These are phyloP conservation scores for Bimastos eiseni DNA, from an alignment of 2,888 invertebrate species.

Conservation along the genomic window DNA sequence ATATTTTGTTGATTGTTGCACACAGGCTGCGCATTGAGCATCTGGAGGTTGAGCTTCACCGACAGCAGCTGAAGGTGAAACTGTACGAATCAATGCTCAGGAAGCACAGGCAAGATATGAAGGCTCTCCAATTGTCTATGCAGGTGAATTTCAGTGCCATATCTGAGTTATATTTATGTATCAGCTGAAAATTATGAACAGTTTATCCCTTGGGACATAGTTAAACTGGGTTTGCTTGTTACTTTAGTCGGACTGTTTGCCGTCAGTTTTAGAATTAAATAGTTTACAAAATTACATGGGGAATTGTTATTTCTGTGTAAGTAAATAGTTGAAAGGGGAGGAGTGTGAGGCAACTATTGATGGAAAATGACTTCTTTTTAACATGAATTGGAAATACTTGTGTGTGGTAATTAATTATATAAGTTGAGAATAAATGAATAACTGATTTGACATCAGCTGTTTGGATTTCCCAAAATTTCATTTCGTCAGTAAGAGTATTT, in stretches of 20 bases:
- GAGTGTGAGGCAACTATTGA: background rate
- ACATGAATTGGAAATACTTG: too few relatives aligned
- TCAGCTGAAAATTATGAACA: background rate
- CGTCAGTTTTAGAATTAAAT: too few relatives aligned
- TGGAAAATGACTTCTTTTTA: background rate
- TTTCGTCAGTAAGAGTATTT: too few relatives aligned
- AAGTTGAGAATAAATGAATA: background rate
- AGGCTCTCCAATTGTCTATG: conserved; percentile 17
- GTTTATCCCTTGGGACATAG: background rate
- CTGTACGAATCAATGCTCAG: conserved; percentile 30
- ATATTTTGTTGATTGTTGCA: background rate
- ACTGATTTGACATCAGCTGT: background rate
- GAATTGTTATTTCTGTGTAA: background rate
- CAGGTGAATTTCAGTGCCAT: conserved; percentile 1
- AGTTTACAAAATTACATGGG: background rate
- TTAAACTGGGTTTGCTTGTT: background rate
- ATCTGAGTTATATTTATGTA: background rate
- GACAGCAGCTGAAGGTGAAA: conserved; percentile 30
- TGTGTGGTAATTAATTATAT: too few relatives aligned
- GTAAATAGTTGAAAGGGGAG: background rate
- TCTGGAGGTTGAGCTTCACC: conserved; percentile 29
- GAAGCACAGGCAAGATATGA: conserved; percentile 20
- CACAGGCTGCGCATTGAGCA: background rate
- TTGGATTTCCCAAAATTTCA: too few relatives aligned
- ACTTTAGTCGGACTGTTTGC: too few relatives aligned